A percentile compares a stretch with the other conserved stretches of the same genome.
phyloP scores from a whole-genome alignment of 2,113 vertebrate species.

The Colistium nudipinnis region DNA sequence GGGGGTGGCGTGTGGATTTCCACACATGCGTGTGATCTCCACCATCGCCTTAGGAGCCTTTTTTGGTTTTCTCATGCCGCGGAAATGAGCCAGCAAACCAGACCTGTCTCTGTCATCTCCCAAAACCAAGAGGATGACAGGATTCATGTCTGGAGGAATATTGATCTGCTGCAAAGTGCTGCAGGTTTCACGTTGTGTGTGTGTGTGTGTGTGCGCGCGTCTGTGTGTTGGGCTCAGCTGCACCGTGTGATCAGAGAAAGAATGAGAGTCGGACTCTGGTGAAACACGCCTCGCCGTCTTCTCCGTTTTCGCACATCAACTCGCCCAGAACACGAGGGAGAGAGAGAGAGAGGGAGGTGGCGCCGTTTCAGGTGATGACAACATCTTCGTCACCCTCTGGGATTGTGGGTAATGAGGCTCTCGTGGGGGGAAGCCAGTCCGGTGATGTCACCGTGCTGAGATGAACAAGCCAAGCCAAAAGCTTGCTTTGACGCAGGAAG shows the following conservation, averaged over 20 bases:
- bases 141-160: constrained; percentile 30
- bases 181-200: constrained; percentile 34
- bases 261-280: constrained; percentile 7
- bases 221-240: constrained; percentile 51
- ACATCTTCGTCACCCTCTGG: constrained; percentile 43
- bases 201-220: no score
- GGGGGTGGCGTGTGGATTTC: background rate
- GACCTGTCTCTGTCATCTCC: no score
- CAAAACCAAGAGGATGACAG: no score
- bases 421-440: constrained; percentile 33
- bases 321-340: constrained; percentile 16
- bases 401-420: constrained; percentile 65
- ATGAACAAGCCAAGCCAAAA: constrained; percentile 52
- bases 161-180: constrained; percentile 35
- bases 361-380: constrained; percentile 44
- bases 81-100: no score
- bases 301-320: constrained; percentile 24
- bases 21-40: no score
- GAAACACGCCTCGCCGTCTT: background rate
- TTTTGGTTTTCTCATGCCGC: no score
- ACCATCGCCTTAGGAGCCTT: no score
- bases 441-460: constrained; percentile 35
- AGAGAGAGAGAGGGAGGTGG: constrained; percentile 1
- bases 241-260: constrained; percentile 41
- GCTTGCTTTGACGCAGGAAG: constrained; percentile 46